Conservation (phyloP, 2,113 vertebrate genomes). For the Turnix velox region DNA sequence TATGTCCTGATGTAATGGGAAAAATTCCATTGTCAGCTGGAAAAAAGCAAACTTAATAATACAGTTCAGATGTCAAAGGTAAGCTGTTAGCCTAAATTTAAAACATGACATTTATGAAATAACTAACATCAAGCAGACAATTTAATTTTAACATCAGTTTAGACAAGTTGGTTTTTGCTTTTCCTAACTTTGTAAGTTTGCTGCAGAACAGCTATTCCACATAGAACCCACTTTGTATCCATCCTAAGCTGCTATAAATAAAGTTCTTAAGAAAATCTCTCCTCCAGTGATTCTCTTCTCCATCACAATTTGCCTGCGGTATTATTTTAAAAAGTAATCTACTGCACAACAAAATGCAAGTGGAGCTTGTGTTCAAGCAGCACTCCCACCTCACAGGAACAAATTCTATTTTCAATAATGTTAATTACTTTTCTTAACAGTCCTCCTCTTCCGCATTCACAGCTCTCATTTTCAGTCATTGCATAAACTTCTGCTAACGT, state of each 20-base stretch:
- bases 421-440: slow-evolving; percentile 30
- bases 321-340: neutral
- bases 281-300: neutral
- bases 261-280: neutral
- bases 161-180: neutral
- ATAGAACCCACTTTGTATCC: neutral
- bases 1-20: neutral
- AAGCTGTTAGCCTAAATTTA: neutral
- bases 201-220: neutral
- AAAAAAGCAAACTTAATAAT: neutral
- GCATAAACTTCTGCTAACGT: neutral
- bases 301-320: neutral
- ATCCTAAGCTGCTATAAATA: neutral
- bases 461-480: neutral
- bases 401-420: neutral
- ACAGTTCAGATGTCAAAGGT: neutral
- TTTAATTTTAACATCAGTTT: neutral
- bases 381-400: slow-evolving; percentile 28
- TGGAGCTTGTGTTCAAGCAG: neutral
- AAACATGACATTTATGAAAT: neutral
- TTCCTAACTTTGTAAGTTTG: neutral
- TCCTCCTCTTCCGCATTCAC: neutral
- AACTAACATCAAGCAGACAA: neutral
- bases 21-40: neutral
- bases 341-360: neutral